These are phyloP conservation scores for Drosophila merina DNA, from an alignment of 2,888 invertebrate species.

Conservation along the genomic window DNA sequence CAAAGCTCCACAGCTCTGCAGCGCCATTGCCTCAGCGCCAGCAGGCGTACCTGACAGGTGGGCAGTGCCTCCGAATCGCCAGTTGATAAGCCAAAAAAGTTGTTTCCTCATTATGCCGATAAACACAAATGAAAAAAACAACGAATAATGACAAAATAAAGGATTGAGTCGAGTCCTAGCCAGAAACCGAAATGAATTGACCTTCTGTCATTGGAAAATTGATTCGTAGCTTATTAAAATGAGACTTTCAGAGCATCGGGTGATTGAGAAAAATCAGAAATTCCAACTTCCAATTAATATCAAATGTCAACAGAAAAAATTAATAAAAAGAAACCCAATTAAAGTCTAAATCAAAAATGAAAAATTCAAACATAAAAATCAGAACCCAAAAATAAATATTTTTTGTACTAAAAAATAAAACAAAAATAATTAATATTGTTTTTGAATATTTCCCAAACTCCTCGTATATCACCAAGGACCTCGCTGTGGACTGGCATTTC, in stretches of 20 bases:
- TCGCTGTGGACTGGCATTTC: slow-evolving; percentile 6
- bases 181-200: slow-evolving; percentile 19
- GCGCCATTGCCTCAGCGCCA: slow-evolving; percentile 26
- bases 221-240: slow-evolving; percentile 80
- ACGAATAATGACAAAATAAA: slow-evolving; percentile 2
- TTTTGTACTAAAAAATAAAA: too few species aligned
- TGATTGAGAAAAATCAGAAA: background rate
- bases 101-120: slow-evolving; percentile 79
- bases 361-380: background rate
- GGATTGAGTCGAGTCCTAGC: slow-evolving; percentile 22
- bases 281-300: background rate
- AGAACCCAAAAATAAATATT: too few species aligned
- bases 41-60: slow-evolving; percentile 52
- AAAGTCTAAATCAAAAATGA: background rate
- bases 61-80: slow-evolving; percentile 38
- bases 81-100: slow-evolving; percentile 74
- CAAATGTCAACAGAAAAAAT: background rate
- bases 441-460: too few species aligned
- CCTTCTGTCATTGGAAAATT: slow-evolving; percentile 66
- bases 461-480: background rate
- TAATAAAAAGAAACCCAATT: background rate
- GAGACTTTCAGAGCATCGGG: slow-evolving; percentile 56
- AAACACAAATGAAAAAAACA: slow-evolving; percentile 51
- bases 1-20: slow-evolving; percentile 15
- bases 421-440: too few species aligned